These are phyloP conservation scores for Pachliopta kotzebuea DNA, from an alignment of 2,888 invertebrate species.

Conservation along the genomic window DNA sequence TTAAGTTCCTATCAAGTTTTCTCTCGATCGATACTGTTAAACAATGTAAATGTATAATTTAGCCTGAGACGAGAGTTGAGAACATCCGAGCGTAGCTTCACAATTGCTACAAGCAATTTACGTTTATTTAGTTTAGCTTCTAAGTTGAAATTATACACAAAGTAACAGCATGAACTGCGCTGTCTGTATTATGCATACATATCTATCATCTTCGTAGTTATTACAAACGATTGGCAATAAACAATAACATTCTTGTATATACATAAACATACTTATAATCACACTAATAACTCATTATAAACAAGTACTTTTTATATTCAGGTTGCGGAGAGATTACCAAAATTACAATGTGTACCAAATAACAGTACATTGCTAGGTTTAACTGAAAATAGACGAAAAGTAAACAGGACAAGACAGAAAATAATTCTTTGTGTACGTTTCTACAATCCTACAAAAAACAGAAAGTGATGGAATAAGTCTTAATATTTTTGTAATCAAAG, in stretches of 20 bases:
- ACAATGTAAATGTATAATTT: conserved; percentile 26
- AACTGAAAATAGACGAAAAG: no score
- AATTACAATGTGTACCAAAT: no score
- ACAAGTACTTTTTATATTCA: no score
- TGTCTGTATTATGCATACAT: neutral
- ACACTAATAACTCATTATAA: no score
- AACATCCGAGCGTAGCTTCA: conserved; percentile 25
- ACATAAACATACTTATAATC: no score
- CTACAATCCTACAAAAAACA: no score
- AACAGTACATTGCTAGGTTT: no score
- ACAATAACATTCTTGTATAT: neutral
- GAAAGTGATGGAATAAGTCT: no score
- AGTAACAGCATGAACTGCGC: conserved; percentile 23
- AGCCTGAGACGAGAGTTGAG: conserved; percentile 19
- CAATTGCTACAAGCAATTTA: conserved; percentile 28
- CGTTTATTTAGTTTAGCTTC: conserved; percentile 27
- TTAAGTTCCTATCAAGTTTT: neutral
- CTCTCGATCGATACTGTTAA: conserved; percentile 14
- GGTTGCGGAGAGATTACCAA: no score
- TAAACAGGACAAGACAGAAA: no score
- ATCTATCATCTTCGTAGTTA: neutral
- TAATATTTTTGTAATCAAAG: no score
- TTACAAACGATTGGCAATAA: neutral
- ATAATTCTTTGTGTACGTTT: no score
- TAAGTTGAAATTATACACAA: conserved; percentile 26